Evolutionary conservation across 2,888 invertebrate genomes (phyloP), one percentile per base, ranked within the genome.

Genomic region (Drosophila bunnanda): DNA sequence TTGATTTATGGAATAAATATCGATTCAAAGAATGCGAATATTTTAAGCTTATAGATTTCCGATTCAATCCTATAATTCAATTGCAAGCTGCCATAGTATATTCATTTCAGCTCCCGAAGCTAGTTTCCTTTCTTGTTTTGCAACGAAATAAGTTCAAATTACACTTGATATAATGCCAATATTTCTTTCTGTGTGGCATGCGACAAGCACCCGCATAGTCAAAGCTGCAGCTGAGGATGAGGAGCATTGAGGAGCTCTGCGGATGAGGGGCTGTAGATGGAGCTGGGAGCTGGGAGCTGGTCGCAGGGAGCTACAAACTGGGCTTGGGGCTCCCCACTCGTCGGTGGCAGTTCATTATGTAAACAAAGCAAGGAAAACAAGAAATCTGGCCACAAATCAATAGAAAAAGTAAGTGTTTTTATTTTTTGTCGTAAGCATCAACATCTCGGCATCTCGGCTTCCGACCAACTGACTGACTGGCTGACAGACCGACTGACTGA

Each of bases 351-450:
- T 85, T 82, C 82, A 80, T 84, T 84, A 84, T 84, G 76, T 84
- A 84, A 84, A 88, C 87, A 70, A 64, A 66, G 88, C 83, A 88
- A 88, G 88, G 84, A 82, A 86, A 83, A 88, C 83, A 82, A 83
- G 80, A 83, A 83, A 88, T 86, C 79, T 88, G 82, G 88, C 87
- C 38, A 86, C 89, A 87, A 84, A 84, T 84, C 84, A 86, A 88
- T 84, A 83, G 84, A 79, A 85, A 83, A 82, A 60, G 77, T 72
- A 69, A 65, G 79, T 82, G 62, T 62, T 80, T 76, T 80, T 80
- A 74, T 82, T 82, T 62, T 65, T 80, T 71, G 73, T 83, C 77
- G 58, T 66, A 75, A 69, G 78, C 78, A 76, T 86, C 73, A 71
- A 32, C 59, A 25, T 36, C 65, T 50, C 50, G 32, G 48, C 17